Conservation (phyloP, 2,888 invertebrate genomes). For the Pogonocherus hispidulus region DNA sequence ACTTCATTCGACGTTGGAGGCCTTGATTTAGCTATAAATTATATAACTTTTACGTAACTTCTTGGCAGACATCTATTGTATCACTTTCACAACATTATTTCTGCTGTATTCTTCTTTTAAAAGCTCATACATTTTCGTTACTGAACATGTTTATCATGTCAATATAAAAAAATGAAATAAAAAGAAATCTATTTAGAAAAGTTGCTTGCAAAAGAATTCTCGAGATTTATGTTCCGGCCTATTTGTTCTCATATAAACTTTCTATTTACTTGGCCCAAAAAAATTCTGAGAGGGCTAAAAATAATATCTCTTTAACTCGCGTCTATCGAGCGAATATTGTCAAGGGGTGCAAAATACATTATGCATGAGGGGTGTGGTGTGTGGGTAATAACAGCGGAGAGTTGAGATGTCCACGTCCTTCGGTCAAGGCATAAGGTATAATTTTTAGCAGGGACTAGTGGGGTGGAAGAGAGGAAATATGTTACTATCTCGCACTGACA, state of each 20-base stretch:
- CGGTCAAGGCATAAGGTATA: constrained; percentile 65
- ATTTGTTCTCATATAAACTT: background rate
- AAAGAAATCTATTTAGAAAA: too few relatives aligned
- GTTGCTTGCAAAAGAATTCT: too few relatives aligned
- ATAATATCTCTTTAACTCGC: constrained; percentile 45
- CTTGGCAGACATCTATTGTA: too few relatives aligned
- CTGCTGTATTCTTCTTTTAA: too few relatives aligned
- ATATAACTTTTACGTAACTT: too few relatives aligned
- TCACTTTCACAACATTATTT: too few relatives aligned
- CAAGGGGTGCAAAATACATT: constrained; percentile 56
- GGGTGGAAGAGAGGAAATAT: constrained; percentile 67
- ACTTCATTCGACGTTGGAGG: too few relatives aligned
- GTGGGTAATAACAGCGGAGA: constrained; percentile 60
- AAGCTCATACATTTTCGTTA: too few relatives aligned
- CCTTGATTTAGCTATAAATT: too few relatives aligned
- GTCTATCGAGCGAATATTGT: constrained; percentile 42
- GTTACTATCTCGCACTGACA: constrained; percentile 63
- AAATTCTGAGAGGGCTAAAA: constrained; percentile 20
- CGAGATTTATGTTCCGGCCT: too few relatives aligned
- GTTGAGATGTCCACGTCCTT: constrained; percentile 60
- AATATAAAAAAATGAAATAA: too few relatives aligned
- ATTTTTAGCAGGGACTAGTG: constrained; percentile 66
- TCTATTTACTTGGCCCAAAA: background rate
- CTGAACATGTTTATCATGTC: too few relatives aligned
- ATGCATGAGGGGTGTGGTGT: constrained; percentile 59